These are phyloP conservation scores for Cacatua alba DNA, from an alignment of 2,113 vertebrate genomes.

Conservation along the genomic window DNA sequence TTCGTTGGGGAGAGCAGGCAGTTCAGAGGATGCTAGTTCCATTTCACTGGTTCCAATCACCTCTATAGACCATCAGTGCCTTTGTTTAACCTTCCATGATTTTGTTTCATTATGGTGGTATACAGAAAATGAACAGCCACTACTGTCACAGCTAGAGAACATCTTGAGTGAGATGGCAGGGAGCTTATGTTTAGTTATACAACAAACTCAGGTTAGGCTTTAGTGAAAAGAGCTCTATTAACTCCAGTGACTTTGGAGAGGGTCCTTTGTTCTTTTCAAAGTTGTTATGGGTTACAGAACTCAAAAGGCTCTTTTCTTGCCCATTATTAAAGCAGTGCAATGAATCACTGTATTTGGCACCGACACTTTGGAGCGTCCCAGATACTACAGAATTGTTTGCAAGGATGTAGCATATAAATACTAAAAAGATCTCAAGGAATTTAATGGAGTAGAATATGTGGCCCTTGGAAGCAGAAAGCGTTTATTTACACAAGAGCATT, in stretches of 20 bases:
- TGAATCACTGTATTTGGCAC: constrained; percentile 40
- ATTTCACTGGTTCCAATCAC: constrained; percentile 23
- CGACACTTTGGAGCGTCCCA: not conserved
- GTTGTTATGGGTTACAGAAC: constrained; percentile 48
- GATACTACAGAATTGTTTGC: not conserved
- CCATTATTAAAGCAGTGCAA: constrained; percentile 21
- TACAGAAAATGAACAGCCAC: not conserved
- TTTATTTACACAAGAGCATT: not conserved
- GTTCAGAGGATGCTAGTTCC: not conserved
- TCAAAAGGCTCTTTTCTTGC: constrained; percentile 56
- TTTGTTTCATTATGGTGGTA: not conserved
- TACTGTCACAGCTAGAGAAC: not conserved
- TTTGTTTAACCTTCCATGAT: constrained; percentile 21
- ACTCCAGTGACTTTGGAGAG: constrained; percentile 57
- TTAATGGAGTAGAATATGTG: not conserved
- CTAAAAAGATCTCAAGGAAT: not conserved
- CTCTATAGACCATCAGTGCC: not conserved
- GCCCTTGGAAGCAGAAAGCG: not conserved
- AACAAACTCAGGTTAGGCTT: not conserved
- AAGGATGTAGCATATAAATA: not conserved
- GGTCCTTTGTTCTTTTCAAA: constrained; percentile 55
- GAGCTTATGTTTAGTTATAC: not conserved
- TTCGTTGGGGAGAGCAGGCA: not conserved
- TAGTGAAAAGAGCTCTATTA: constrained; percentile 49
- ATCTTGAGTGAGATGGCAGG: not conserved